Evolutionary conservation across 2,113 vertebrate species (phyloP), one percentile per base, ranked within the genome.

Genomic region (Sardina pilchardus): DNA sequence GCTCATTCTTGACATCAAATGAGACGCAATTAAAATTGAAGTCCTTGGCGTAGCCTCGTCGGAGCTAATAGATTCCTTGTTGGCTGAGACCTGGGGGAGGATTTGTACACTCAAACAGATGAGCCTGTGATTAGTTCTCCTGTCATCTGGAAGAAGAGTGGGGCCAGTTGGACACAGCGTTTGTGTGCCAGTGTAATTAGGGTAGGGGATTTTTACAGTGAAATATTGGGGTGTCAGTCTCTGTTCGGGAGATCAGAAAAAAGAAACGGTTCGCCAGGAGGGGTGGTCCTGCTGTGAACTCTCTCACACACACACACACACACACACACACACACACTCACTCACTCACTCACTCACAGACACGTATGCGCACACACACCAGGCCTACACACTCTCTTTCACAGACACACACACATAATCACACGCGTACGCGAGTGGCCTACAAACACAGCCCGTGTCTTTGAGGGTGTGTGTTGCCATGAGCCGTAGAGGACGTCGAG

Each of bases 1-100:
- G 82, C 43, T 30, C 81, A n/a, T 82, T 26, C 21, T 56, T 45
- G 67, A 86, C 42, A 85, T 86, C 81, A 82, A 45, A 90, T 90
- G 82, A 71, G 86, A 81, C 87, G 86, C n/a, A 85, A 87, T 88
- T 87, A 88, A 89, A 80, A 71, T 71, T 86, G 83, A 90, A 85
- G 53, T 67, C 87, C 85, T 82, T 84, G 84, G 82, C 63, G 85
- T 67, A 3, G 82, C 84, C 78, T 59, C 75, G 81, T 82, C 50
- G 82, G 85, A 30, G 43, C n/a, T 88, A 88, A 91, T 89, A 83
- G 59, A 80, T 87, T 84, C 85, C 84, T 84, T 82, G 82, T 88
- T 88, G 85, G 83, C 86, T 19, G 82, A 67, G 85, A 86, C 85
- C 53, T 63, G 63, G 87, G 81, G 63, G 63, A 75, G 82, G 81